A percentile compares a stretch with the other conserved stretches of the same genome.
Evolutionary conservation across 2,888 invertebrate species (phyloP).

Genomic region (Diadegma fenestrale): DNA sequence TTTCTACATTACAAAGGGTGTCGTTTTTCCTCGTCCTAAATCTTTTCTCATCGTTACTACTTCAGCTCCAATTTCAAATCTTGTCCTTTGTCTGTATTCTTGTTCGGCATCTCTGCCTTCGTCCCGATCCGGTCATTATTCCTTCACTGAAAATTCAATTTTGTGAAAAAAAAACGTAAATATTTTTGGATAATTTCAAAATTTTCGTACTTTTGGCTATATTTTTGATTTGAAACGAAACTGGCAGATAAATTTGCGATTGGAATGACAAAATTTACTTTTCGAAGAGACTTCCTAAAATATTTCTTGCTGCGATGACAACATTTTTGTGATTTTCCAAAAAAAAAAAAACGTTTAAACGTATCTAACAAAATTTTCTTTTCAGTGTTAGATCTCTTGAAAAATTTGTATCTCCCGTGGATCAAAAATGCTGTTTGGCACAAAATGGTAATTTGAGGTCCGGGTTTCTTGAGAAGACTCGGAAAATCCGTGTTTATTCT

Average conservation of each 20-base stretch:
- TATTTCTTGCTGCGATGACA: too few relatives aligned
- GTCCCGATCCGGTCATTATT: not conserved
- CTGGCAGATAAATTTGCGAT: too few relatives aligned
- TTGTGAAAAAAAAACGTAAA: too few relatives aligned
- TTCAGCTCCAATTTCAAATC: slow-evolving; percentile 12
- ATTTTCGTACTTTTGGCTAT: too few relatives aligned
- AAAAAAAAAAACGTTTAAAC: too few relatives aligned
- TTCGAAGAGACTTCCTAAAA: too few relatives aligned
- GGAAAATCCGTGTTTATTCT: not conserved
- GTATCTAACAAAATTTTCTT: too few relatives aligned
- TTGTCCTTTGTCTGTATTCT: not conserved
- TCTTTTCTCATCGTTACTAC: slow-evolving; percentile 1
- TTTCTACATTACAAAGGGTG: slow-evolving; percentile 42
- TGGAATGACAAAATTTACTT: too few relatives aligned
- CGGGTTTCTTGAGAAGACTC: not conserved
- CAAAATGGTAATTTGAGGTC: not conserved
- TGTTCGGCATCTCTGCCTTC: not conserved
- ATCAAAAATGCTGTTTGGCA: not conserved
- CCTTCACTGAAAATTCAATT: too few relatives aligned
- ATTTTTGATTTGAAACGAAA: too few relatives aligned
- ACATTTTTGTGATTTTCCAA: too few relatives aligned
- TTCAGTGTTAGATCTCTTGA: not conserved
- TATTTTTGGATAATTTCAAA: too few relatives aligned
- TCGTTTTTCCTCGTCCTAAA: slow-evolving; percentile 3
- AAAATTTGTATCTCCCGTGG: not conserved